Percentiles rank a stretch among this genome's conserved stretches.
phyloP scores from a whole-genome alignment of 2,888 invertebrate species.

The Crocallis elinguaria region DNA sequence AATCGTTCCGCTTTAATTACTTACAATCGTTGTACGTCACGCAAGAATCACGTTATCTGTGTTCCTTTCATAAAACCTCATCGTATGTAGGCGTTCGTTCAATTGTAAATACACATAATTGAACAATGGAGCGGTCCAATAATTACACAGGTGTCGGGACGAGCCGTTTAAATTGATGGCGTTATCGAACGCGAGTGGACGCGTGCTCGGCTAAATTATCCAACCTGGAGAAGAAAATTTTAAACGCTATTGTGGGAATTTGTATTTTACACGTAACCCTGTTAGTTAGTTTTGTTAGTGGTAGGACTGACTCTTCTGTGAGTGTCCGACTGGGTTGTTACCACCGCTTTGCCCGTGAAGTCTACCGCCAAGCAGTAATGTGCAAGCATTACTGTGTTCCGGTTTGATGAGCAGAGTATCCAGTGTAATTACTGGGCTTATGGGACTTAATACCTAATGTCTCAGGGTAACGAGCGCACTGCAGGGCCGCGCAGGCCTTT shows the following conservation, averaged over 20 bases:
- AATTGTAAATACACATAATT: conserved; percentile 62
- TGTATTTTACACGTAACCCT: conserved; percentile 29
- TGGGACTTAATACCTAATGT: no score
- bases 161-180: conserved; percentile 58
- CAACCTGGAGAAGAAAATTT: conserved; percentile 38
- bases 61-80: conserved; percentile 52
- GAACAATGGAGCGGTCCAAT: conserved; percentile 54
- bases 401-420: no score
- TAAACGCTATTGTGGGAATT: conserved; percentile 34
- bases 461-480: no score
- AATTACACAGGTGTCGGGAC: conserved; percentile 57
- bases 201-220: conserved; percentile 43
- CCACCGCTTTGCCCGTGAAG: no score
- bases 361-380: no score
- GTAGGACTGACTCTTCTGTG: no score
- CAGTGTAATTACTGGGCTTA: no score
- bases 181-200: conserved; percentile 51
- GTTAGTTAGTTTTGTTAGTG: no score
- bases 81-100: conserved; percentile 50
- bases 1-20: conserved; percentile 67
- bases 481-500: no score
- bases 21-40: conserved; percentile 60
- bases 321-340: no score
- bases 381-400: no score
- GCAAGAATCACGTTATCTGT: conserved; percentile 58